Evolutionary conservation across 2,797 vertebrate species (phyloP), one percentile per base, ranked within the genome.

Genomic region (Poecilia velifera): DNA sequence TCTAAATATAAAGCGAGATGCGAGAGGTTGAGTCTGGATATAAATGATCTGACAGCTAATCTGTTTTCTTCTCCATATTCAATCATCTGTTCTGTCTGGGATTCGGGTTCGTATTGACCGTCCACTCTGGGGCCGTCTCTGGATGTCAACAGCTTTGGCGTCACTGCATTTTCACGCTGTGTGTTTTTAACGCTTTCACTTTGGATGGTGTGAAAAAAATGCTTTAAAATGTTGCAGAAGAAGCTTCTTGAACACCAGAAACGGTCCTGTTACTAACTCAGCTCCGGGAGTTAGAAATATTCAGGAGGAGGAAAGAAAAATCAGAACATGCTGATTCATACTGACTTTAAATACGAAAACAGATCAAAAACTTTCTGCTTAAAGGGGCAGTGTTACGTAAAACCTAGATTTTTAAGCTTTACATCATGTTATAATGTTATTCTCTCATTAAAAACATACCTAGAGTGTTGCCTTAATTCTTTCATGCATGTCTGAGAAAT

Each of bases 1-100:
- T 84, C 87, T 88, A 91, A 89, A 88, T 88, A 84, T 87, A 87
- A 84, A 47, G 71, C 43, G 64, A 53, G 76, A 79, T 72, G 51
- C 74, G 81, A 70, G 36, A 49, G 76, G 45, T 51, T 80, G 13
- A 7, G 6, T 36, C 70, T 70, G 74, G 82, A 79, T 85, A 86
- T 76, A 83, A 89, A 87, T 84, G 87, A 73, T 76, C 78, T 77
- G 84, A 83, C 80, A 73, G 81, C 80, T 71, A 3, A 78, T 59
- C 46, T 62, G 7, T 74, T 76, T 74, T 43, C 36, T 9, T 14
- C 55, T 73, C 46, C 16, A 8, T 57, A 55, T 47, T 73, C 13
- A 25, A 10, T 49, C 46, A 55, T 77, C 22, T 64, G 34, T 46
- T 70, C 57, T 31, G 55, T 72, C 41, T 72, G 55, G 62, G 49